phyloP scores from a whole-genome alignment of 2,888 invertebrate species.

The Alsophila aescularia region DNA sequence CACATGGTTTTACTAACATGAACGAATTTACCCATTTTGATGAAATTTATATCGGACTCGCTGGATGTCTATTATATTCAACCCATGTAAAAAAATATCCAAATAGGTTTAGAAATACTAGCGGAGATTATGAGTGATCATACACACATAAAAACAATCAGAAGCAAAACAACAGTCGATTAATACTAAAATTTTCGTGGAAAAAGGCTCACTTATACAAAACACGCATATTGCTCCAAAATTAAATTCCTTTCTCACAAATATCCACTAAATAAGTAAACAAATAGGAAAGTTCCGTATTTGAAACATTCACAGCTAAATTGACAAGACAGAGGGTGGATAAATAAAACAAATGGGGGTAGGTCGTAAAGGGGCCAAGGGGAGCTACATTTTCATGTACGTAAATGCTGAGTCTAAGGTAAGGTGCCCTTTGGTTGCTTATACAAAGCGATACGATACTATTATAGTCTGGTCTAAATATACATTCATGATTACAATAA shows the following conservation, averaged over 20 bases:
- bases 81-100: too few relatives aligned
- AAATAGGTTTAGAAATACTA: too few relatives aligned
- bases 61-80: too few relatives aligned
- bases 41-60: too few relatives aligned
- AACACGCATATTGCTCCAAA: not conserved
- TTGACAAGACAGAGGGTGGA: constrained; percentile 61
- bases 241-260: constrained; percentile 13
- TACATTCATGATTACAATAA: too few relatives aligned
- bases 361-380: constrained; percentile 44
- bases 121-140: too few relatives aligned
- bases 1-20: too few relatives aligned
- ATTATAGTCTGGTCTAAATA: not conserved
- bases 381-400: constrained; percentile 60
- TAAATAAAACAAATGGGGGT: constrained; percentile 66
- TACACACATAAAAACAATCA: too few relatives aligned
- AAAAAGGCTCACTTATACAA: too few relatives aligned
- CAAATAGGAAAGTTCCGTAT: constrained; percentile 30
- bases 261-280: constrained; percentile 21
- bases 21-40: too few relatives aligned
- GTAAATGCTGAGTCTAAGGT: constrained; percentile 54
- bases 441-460: constrained; percentile 5
- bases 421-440: constrained; percentile 12
- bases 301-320: constrained; percentile 58
- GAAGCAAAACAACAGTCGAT: too few relatives aligned
- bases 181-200: too few relatives aligned